Evolutionary conservation across 2,888 invertebrate species (phyloP), one percentile per base, ranked within the genome.

Genomic region (Euproctis similis): DNA sequence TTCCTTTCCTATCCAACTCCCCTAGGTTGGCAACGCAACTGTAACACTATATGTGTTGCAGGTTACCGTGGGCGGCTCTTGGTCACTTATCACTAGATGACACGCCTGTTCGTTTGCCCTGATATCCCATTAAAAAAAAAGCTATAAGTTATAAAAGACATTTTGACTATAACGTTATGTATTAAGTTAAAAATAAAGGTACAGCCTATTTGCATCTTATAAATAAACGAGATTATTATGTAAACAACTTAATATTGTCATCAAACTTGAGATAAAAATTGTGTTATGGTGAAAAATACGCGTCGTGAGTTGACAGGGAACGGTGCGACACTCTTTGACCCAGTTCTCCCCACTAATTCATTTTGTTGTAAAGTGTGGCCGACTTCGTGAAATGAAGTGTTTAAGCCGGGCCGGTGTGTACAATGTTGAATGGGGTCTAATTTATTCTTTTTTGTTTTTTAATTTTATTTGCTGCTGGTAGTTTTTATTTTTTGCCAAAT

Each of bases 271-370:
- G 50, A 50, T 48, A 52, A 56, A 55, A 57, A 53, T 53, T 46
- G 44, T 52, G 46, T 54, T 57, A 54, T 42, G 50, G 46, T 45
- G 46, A n/a, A 51, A 56, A 53, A 52, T 47, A 37, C 46, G 46
- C 47, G 42, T n/a, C 45, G 36, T 42, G 45, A n/a, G 30, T 20
- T 39, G 36, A 42, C 37, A 34, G 30, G 37, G 39, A 35, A 9
- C 23, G 34, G 32, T 36, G 36, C 36, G 40, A 28, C 37, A 28
- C 36, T 29, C 44, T 60, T 52, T 73, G 76, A 69, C 75, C 76
- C 57, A 76, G 65, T 75, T 76, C 62, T n/a, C n/a, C 49, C 51
- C 60, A 67, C 64, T 73, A 73, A 74, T 74, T 73, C 67, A 53
- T 61, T 63, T 58, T 50, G 46, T 31, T 27, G 31, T n/a, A n/a